Base-by-base conservation (phyloP, 2,888 invertebrate species). In the Drosophila conformis region DNA sequence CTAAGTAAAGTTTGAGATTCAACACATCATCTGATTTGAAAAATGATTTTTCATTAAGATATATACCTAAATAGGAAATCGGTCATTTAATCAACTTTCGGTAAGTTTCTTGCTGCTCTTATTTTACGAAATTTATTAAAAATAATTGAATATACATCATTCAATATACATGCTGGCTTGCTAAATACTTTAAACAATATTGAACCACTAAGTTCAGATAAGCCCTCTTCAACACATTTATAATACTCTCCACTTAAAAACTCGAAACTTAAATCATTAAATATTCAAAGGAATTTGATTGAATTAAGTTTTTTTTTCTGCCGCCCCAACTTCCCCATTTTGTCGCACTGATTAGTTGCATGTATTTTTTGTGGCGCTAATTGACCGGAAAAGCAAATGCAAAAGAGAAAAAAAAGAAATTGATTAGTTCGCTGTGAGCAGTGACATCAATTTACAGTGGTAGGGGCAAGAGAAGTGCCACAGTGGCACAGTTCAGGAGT, bases 321-420 rank as follows among this genome's bases (percentile, higher is more conserved):
- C 38, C 8, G 63, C 35, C 35, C 52, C 48, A 31, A 31, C n/a
- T 40, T 46, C 7, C 29, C 13, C 54, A 4, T 53, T 54, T 68
- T 51, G 38, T 25, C n/a, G 25, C 46, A 49, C 57, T 73, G 74
- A 82, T 82, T 70, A 72, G 70, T 62, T 48, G 51, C 58, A 63
- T 72, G 57, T 58, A 72, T 69, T 74, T 70, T 64, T 71, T 27
- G 59, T 66, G 60, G 58, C 49, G 57, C 67, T 83, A 84, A 84
- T 84, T 87, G 82, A 77, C 64, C 72, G 79, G 80, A 84, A 84
- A 73, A 60, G 58, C 42, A 64, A 70, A 67, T 56, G 62, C 64
- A 52, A 15, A 49, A 21, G 31, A 42, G 31, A 57, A 49, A 52
- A 49, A 52, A 54, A 48, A 33, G 18, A 64, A 67, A 67, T 66